A percentile compares a stretch with the other conserved stretches of the same genome.
These are phyloP conservation scores for Morbakka virulenta DNA, from an alignment of 30 jellyfish, hydroid and myxozoan genomes.

Conservation along the genomic window DNA sequence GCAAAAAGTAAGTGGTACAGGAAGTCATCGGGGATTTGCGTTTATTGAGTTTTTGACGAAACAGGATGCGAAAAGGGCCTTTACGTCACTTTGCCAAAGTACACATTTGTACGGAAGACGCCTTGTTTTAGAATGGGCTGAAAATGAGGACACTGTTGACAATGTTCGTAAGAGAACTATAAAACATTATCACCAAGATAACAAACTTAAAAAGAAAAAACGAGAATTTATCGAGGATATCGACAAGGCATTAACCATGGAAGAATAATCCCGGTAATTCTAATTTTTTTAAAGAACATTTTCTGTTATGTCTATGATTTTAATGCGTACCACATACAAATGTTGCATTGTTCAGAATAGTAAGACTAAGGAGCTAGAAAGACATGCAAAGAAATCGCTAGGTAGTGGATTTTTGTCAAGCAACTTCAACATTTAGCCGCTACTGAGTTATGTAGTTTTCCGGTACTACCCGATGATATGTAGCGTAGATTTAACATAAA, in stretches of 20 bases:
- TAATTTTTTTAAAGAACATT: no score
- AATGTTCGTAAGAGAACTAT: slow-evolving; percentile 84
- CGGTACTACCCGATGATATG: no score
- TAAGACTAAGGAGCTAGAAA: no score
- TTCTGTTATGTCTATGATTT: no score
- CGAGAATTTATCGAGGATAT: not conserved
- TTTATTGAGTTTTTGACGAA: slow-evolving; percentile 90
- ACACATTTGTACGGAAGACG: slow-evolving; percentile 99
- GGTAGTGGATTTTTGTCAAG: no score
- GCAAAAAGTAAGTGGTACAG: slow-evolving; percentile 78
- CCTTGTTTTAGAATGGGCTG: slow-evolving; percentile 99
- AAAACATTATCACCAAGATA: slow-evolving; percentile 72
- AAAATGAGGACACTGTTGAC: slow-evolving; percentile 94
- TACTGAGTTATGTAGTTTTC: no score
- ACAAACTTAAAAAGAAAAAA: no score
- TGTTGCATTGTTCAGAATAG: no score
- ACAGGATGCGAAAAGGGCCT: slow-evolving; percentile 99
- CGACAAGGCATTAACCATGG: not conserved
- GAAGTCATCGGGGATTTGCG: slow-evolving; percentile 97
- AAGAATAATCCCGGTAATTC: not conserved
- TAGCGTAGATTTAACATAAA: no score
- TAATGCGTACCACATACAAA: no score
- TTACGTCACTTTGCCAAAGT: slow-evolving; percentile 91
- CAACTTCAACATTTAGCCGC: no score
- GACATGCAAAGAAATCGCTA: no score